Conservation (phyloP, 2,888 invertebrate genomes). For the Campoletis raptor region DNA sequence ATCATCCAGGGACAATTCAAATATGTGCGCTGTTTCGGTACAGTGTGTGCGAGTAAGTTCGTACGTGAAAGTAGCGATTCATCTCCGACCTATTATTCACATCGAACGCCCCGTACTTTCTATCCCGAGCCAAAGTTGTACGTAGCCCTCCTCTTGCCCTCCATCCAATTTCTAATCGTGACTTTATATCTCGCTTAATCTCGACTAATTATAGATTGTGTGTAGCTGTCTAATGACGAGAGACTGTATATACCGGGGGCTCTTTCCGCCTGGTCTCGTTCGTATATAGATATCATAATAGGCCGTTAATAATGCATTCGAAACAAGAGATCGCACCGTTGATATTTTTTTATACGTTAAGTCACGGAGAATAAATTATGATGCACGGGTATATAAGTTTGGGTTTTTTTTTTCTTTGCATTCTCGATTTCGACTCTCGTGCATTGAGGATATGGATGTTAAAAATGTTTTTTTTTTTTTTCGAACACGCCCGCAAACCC, state of each 20-base stretch:
- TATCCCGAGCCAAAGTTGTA: conserved; percentile 37
- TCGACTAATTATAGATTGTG: conserved; percentile 66
- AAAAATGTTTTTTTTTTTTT: neutral
- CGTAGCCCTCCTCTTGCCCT: conserved; percentile 25
- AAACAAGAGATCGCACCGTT: conserved; percentile 42
- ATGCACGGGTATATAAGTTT: conserved; percentile 39
- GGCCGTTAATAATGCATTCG: conserved; percentile 45
- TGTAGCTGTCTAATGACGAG: conserved; percentile 62
- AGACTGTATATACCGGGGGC: conserved; percentile 40
- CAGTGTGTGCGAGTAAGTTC: neutral
- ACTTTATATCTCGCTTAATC: conserved; percentile 61
- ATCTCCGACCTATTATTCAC: conserved; percentile 56
- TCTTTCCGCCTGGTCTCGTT: conserved; percentile 44
- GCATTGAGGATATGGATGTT: conserved; percentile 15
- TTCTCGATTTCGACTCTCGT: conserved; percentile 46
- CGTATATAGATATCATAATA: conserved; percentile 48
- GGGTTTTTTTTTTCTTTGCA: neutral
- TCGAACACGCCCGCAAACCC: conserved; percentile 17
- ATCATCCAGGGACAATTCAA: conserved; percentile 34
- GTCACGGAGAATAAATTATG: conserved; percentile 61
- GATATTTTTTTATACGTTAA: conserved; percentile 42
- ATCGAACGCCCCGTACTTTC: conserved; percentile 58
- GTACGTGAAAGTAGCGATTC: conserved; percentile 45
- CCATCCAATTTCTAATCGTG: conserved; percentile 60
- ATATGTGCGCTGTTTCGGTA: conserved; percentile 10